These are phyloP conservation scores for Megalops atlanticus DNA, from an alignment of 2,113 vertebrate genomes.

Conservation along the genomic window DNA sequence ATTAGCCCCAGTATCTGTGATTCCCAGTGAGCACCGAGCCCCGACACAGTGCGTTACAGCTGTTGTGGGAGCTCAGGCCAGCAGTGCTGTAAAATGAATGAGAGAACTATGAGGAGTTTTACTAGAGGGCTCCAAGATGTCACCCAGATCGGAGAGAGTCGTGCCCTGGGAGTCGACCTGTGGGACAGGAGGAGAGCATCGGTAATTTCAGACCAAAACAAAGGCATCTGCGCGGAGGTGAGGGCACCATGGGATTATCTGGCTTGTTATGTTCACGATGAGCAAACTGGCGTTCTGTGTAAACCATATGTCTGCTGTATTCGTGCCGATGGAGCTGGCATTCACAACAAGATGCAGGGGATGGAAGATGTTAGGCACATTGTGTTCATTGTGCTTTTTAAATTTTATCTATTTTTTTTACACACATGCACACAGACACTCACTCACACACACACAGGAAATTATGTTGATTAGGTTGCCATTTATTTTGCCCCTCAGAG, in stretches of 20 bases:
- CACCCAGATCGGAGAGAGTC: conserved; percentile 52
- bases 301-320: too few species aligned
- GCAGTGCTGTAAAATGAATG: conserved; percentile 25
- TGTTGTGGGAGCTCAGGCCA: conserved; percentile 20
- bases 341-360: not conserved
- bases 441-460: too few species aligned
- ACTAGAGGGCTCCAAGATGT: conserved; percentile 51
- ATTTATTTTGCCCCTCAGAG: too few species aligned
- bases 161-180: conserved; percentile 51
- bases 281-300: conserved; percentile 53
- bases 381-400: too few species aligned
- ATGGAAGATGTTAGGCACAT: not conserved
- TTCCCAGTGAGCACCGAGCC: not conserved
- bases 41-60: not conserved
- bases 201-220: conserved; percentile 60
- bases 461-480: too few species aligned
- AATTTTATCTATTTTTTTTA: not conserved
- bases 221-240: conserved; percentile 62
- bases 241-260: conserved; percentile 44
- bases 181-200: conserved; percentile 53
- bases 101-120: conserved; percentile 32
- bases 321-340: not conserved
- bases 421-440: conserved; percentile 17
- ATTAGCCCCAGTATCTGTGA: not conserved
- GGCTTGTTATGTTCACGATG: conserved; percentile 54